Conservation (phyloP, 1,140 invertebrate genomes). For the Drosophila tsacasi region DNA sequence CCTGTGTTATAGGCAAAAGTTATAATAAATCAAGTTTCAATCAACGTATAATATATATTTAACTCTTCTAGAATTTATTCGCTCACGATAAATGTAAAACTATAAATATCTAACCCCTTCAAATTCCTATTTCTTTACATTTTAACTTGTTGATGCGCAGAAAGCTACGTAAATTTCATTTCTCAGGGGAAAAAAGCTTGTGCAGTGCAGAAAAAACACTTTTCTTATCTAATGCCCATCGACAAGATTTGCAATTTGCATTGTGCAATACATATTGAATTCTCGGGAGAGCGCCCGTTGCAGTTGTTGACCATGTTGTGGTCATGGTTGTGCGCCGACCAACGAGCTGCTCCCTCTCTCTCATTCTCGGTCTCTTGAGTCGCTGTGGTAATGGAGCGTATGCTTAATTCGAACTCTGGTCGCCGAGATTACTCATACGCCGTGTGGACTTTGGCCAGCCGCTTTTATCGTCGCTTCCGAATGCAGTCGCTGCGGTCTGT, state of each 20-base stretch:
- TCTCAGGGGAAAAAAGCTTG: neutral
- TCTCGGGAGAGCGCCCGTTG: neutral
- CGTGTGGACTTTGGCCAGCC: slow-evolving; percentile 61
- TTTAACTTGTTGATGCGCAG: slow-evolving; percentile 12
- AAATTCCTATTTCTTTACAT: neutral
- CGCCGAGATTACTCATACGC: slow-evolving; percentile 61
- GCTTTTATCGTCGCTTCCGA: slow-evolving; percentile 35
- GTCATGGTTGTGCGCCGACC: slow-evolving; percentile 36
- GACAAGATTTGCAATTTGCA: slow-evolving; percentile 35
- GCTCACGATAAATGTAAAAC: neutral
- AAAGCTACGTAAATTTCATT: slow-evolving; percentile 2
- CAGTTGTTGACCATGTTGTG: slow-evolving; percentile 32
- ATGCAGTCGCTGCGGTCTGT: slow-evolving; percentile 13
- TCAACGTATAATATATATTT: neutral
- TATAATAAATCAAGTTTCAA: too few relatives aligned
- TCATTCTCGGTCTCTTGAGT: slow-evolving; percentile 2
- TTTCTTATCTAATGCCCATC: slow-evolving; percentile 43
- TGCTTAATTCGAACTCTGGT: slow-evolving; percentile 30
- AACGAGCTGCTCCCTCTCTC: neutral
- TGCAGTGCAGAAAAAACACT: neutral
- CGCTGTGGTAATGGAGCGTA: slow-evolving; percentile 47
- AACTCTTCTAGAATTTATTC: neutral
- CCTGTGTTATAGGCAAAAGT: too few relatives aligned
- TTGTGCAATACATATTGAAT: slow-evolving; percentile 13
- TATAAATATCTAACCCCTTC: neutral